Conservation (phyloP, 2,797 vertebrate species). For the Gallinago stenura region DNA sequence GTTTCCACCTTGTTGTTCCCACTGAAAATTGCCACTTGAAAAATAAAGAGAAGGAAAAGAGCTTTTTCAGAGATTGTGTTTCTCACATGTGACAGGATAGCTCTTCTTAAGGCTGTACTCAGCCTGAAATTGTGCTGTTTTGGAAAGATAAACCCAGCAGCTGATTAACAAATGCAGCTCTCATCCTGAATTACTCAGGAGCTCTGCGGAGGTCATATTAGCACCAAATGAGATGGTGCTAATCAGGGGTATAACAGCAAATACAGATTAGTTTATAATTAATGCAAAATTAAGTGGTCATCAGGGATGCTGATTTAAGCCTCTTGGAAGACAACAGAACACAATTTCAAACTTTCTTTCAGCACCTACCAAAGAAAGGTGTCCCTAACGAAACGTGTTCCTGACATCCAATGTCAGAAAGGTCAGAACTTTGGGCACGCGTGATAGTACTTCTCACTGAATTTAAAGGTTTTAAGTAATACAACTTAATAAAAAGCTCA, state of each 20-base stretch:
- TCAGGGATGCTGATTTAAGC: not conserved
- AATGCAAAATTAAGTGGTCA: constrained; percentile 5
- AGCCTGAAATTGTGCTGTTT: not conserved
- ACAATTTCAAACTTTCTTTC: not conserved
- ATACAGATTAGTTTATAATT: constrained; percentile 19
- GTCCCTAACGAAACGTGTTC: not conserved
- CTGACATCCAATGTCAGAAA: not conserved
- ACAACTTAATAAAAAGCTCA: not conserved
- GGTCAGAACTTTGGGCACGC: not conserved
- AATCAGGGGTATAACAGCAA: not conserved
- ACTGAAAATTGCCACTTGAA: not conserved
- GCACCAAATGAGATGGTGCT: not conserved
- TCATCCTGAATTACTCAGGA: not conserved
- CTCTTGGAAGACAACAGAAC: not conserved
- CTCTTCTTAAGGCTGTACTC: not conserved
- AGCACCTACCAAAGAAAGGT: not conserved
- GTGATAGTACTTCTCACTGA: not conserved
- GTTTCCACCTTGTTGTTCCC: not conserved
- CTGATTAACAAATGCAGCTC: not conserved
- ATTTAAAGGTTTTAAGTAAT: not conserved
- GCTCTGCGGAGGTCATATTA: not conserved
- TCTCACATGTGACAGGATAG: not conserved
- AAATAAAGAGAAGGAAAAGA: constrained; percentile 6
- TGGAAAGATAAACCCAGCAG: constrained; percentile 1
- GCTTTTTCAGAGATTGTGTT: not conserved